A percentile compares a stretch with the other conserved stretches of the same genome.
phyloP scores from a whole-genome alignment of 2,113 vertebrate species.

The Lophotis ruficrista region DNA sequence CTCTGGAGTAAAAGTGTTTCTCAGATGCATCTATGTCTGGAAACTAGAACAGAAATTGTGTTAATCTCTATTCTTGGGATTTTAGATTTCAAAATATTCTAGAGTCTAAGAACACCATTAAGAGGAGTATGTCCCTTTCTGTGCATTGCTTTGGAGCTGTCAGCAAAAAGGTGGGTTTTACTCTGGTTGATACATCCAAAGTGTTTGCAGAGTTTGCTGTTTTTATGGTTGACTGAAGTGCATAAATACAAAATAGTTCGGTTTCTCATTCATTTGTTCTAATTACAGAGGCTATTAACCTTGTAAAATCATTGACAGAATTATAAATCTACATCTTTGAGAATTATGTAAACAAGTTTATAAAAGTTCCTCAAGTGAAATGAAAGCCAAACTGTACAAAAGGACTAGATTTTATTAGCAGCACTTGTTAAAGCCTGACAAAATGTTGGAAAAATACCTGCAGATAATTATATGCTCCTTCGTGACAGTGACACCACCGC shows the following conservation, averaged over 20 bases:
- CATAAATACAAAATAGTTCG: neutral
- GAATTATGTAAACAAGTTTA: constrained; percentile 19
- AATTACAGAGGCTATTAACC: constrained; percentile 24
- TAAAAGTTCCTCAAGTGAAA: neutral
- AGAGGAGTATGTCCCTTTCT: neutral
- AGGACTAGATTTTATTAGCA: neutral
- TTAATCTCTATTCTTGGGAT: neutral
- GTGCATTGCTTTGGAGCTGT: neutral
- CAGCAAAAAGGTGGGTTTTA: neutral
- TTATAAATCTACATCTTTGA: neutral
- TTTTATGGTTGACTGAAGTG: neutral
- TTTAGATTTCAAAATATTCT: neutral
- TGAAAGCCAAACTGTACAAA: neutral
- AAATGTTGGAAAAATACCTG: neutral
- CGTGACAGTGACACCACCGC: neutral
- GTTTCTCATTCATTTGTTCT: constrained; percentile 14
- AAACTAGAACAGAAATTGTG: neutral
- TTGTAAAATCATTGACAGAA: constrained; percentile 24
- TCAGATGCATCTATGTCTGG: neutral
- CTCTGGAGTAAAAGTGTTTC: neutral
- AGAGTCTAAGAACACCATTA: neutral
- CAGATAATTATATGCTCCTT: neutral
- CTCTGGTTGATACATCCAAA: neutral
- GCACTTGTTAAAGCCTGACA: neutral
- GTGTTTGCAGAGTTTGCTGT: neutral